Base-by-base conservation (phyloP, 2,797 vertebrate species). In the Cossypha caffra region DNA sequence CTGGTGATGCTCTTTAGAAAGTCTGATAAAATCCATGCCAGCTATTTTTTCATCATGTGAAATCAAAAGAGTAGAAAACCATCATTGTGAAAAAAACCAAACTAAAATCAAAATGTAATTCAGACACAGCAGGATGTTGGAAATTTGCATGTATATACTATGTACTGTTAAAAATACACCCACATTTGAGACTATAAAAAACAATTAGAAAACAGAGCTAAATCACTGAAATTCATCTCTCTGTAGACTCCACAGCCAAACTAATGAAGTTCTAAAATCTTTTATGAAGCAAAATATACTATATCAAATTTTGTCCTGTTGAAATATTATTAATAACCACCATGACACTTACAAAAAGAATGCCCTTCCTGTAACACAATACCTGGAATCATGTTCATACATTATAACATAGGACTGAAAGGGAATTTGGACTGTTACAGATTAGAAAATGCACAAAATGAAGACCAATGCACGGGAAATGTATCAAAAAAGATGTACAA, bases 221-320 rank as follows among this genome's bases (percentile, higher is more conserved):
- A 88, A 67, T 63, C 5, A 63, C 50, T 52, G 76, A 79, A 94
- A 87, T 85, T 62, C 38, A 92, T 35, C n/a, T 87, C 64, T 89
- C 28, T 2, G 4, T 8, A 58, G 48, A 45, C 7, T 67, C 20
- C 28, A 29, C 2, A 52, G 69, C 8, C 66, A 85, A 89, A 48
- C 7, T 68, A 77, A 72, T 38, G 24, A 90, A 86, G 35, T 55
- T 73, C 19, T 76, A 19, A 75, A 59, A 11, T 57, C 4, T 54
- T 86, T 28, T 33, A 73, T 40, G 23, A 82, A 57, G n/a, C 5
- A 76, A 86, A 84, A 67, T 17, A 8, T 82, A 63, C 24, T 33
- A 15, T 16, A 61, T n/a, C 91, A 52, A 67, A 48, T 68, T 63
- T 80, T 73, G 2, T 40, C 69, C 18, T 48, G 40, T n/a, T 76